Percentiles rank a stretch among this genome's conserved stretches.
Conservation (phyloP, 2,797 vertebrate genomes). For the Tenualosa ilisha region DNA sequence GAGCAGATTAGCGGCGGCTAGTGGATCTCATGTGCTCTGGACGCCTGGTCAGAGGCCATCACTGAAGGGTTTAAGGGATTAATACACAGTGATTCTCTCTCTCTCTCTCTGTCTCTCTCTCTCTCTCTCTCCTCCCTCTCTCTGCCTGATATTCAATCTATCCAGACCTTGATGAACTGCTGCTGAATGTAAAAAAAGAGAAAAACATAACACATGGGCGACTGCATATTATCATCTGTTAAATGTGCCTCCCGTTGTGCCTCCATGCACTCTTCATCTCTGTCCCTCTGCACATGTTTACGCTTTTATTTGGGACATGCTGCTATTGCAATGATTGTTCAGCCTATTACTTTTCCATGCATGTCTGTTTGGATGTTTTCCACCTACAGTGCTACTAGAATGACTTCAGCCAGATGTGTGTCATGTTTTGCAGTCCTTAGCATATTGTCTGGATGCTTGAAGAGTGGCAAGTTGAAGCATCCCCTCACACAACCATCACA, state of each 20-base stretch:
- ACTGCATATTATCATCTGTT: background rate
- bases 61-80: conserved; percentile 81
- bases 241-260: background rate
- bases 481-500: background rate
- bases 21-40: conserved; percentile 73
- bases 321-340: background rate
- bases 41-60: conserved; percentile 78
- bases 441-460: background rate
- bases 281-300: background rate
- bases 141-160: conserved; percentile 70
- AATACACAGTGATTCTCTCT: conserved; percentile 63
- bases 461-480: background rate
- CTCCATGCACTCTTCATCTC: background rate
- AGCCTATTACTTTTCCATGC: background rate
- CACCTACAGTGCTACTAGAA: background rate
- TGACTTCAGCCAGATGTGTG: background rate
- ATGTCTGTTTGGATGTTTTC: background rate
- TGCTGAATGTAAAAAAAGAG: background rate
- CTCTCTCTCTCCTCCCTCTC: conserved; percentile 25
- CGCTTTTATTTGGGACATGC: background rate
- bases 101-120: conserved; percentile 53
- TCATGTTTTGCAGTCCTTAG: background rate
- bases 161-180: conserved; percentile 46
- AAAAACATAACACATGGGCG: background rate
- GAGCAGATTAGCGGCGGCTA: conserved; percentile 77